Percentiles rank a stretch among this genome's conserved stretches.
These are phyloP conservation scores for Polydesmus complanatus DNA, from an alignment of 2,888 invertebrate genomes.

Conservation along the genomic window DNA sequence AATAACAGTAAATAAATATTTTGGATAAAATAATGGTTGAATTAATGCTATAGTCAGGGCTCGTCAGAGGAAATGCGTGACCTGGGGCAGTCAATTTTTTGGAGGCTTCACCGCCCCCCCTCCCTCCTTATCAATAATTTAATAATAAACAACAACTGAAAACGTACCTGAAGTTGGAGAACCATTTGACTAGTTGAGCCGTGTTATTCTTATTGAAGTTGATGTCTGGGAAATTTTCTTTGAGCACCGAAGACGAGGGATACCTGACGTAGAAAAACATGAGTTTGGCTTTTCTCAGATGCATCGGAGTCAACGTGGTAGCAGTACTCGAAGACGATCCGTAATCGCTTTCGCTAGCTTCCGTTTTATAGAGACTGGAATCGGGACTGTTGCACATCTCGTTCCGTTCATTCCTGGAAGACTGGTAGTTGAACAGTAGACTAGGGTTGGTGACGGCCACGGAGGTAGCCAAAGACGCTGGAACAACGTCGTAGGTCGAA, in stretches of 20 bases:
- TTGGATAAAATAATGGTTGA: too few relatives aligned
- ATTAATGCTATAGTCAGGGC: too few relatives aligned
- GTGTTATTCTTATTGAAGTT: conserved; percentile 99
- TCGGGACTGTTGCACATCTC: conserved; percentile 30
- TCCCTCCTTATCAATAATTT: too few relatives aligned
- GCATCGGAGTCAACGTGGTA: conserved; percentile 97
- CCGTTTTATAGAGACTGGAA: conserved; percentile 20
- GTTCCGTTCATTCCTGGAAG: conserved; percentile 27
- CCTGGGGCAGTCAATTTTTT: too few relatives aligned
- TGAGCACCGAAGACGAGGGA: conserved; percentile 95
- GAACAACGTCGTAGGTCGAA: not conserved
- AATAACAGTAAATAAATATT: too few relatives aligned
- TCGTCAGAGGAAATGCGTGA: too few relatives aligned
- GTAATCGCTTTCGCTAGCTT: conserved; percentile 54
- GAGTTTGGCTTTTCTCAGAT: conserved; percentile 98
- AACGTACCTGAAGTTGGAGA: conserved; percentile 97
- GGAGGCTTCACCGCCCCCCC: too few relatives aligned
- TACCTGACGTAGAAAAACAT: conserved; percentile 99
- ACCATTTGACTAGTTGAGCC: conserved; percentile 99
- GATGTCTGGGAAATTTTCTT: conserved; percentile 99
- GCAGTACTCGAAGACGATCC: conserved; percentile 34
- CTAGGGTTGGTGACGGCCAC: not conserved
- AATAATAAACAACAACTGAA: too few relatives aligned
- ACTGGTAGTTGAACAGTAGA: conserved; percentile 43
- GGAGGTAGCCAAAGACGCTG: not conserved